Evolutionary conservation across 2,113 vertebrate species (phyloP), one percentile per base, ranked within the genome.

Genomic region (Pedionomus torquatus): DNA sequence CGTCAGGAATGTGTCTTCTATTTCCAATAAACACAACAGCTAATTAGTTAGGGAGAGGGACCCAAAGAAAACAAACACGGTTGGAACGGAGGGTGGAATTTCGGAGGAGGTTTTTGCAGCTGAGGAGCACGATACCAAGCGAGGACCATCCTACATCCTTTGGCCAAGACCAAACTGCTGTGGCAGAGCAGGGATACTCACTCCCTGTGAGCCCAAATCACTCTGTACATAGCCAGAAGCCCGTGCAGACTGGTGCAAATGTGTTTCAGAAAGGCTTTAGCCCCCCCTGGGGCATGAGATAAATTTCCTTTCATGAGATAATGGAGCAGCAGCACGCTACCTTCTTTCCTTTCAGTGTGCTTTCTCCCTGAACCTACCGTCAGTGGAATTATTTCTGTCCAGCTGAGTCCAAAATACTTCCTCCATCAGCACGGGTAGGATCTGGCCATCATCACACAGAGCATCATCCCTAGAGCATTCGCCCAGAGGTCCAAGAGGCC

Each of bases 21-120:
- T 79, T 92, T 95, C 97, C 91, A 95, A 87, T 76, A 93, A 97
- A 89, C 89, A 89, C 89, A 95, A 33, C 54, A 43, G 74, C 80
- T 89, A 82, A 95, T 95, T 91, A 85, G 83, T 44, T 63, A 61
- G 63, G 74, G 61, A 82, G 70, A 94, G 37, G 49, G 66, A 76
- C 89, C 70, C 93, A 95, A 95, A 37, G 81, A 91, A 96, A 97
- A 95, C 87, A 95, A 92, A 92, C 84, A 80, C 0, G 1, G 44
- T 41, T 80, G 90, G 66, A 93, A 35, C 13, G 9, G 49, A 79
- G 72, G 6, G 11, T 89, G 72, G 49, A 35, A 72, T 95, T 93
- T 51, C 77, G 11, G 61, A 81, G 64, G 54, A 91, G 65, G 33
- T 13, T 92, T 92, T 65, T 82, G 80, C 83, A 91, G 86, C 63